phyloP scores from a whole-genome alignment of 2,797 vertebrate species.

The Lutjanus argentimaculatus region DNA sequence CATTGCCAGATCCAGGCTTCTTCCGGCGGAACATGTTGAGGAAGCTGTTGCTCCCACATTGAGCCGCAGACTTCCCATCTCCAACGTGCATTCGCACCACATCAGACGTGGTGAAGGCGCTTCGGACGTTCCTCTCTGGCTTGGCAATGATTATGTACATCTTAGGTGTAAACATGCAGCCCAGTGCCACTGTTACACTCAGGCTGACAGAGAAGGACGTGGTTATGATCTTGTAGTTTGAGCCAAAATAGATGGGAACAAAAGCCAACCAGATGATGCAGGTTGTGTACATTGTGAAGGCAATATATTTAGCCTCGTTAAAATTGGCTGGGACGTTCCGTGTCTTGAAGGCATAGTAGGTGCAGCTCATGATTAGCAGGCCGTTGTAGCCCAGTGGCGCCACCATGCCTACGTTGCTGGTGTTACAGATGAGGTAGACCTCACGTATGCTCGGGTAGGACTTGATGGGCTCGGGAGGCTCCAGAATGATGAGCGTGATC shows the following conservation, averaged over 20 bases:
- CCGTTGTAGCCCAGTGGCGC: slow-evolving; percentile 98
- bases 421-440: slow-evolving; percentile 98
- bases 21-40: slow-evolving; percentile 98
- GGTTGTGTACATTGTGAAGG: slow-evolving; percentile 99
- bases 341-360: slow-evolving; percentile 99
- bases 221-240: slow-evolving; percentile 99
- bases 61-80: slow-evolving; percentile 92
- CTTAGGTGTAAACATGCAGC: slow-evolving; percentile 99
- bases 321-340: slow-evolving; percentile 99
- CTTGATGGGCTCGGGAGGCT: slow-evolving; percentile 95
- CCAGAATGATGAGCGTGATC: slow-evolving; percentile 95
- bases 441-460: slow-evolving; percentile 98
- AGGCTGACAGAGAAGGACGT: slow-evolving; percentile 99
- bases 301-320: slow-evolving; percentile 99
- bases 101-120: slow-evolving; percentile 99
- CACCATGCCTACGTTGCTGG: slow-evolving; percentile 96
- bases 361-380: slow-evolving; percentile 99
- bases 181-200: slow-evolving; percentile 96
- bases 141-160: slow-evolving; percentile 99
- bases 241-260: slow-evolving; percentile 98
- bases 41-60: slow-evolving; percentile 94
- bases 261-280: slow-evolving; percentile 99
- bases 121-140: slow-evolving; percentile 97
- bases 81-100: slow-evolving; percentile 99
- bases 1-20: slow-evolving; percentile 90